Base-by-base conservation (phyloP, 2,113 vertebrate species). In the Canis aureus region DNA sequence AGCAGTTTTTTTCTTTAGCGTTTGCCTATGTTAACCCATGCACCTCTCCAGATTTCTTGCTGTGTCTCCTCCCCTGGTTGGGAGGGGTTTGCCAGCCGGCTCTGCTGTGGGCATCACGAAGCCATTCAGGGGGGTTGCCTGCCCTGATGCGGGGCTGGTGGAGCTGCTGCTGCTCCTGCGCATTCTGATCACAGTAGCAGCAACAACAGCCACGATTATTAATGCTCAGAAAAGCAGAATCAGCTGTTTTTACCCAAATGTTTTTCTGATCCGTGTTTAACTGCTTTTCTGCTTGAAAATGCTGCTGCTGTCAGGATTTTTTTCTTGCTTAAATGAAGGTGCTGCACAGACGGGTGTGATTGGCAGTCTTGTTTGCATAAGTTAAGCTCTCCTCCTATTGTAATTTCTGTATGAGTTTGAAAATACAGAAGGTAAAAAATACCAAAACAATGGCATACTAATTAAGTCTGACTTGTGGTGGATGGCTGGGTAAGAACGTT, bases 401-500 rank as follows among this genome's bases (percentile, higher is more conserved):
- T 66, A 49, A 55, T 95, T 97, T 86, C 92, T 92, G 0, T 49
- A 17, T 25, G 49, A 83, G 82, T 53, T 69, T 92, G 81, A 89
- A 87, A 89, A 95, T 69, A 25, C 0, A 38, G 64, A 90, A n/a
- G 55, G 76, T 89, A 53, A 43, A 83, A 83, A 93, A 32, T 78
- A 82, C 59, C 3, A 5, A 64, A 9, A 67, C 62, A 82, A 51
- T 12, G 69, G 59, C 71, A 2, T 17, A 59, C 57, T 90, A 67
- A 95, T 95, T 35, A 94, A 96, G 73, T 79, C 71, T 87, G 79
- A 66, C 87, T 95, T 57, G 35, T 11, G 38, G 92, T 32, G 25
- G 89, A 57, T 38, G 95, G 55, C 92, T 78, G 96, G 71, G 17
- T 90, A 84, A 93, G 90, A 79, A 76, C 2, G 43, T 90, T 84